Percentiles rank a stretch among this genome's conserved stretches.
phyloP scores from a whole-genome alignment of 2,888 invertebrate species.

The Liposcelis brunnea region DNA sequence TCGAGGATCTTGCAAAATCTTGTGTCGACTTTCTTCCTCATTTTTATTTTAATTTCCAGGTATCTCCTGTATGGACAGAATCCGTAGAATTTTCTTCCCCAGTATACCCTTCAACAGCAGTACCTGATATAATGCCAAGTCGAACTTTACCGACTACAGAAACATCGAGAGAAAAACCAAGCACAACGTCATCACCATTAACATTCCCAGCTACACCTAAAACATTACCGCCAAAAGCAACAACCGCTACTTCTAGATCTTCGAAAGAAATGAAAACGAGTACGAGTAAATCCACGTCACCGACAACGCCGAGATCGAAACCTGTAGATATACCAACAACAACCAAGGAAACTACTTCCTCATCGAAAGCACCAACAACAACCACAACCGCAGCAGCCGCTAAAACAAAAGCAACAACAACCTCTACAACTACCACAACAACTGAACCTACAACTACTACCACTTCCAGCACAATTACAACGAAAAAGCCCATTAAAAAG shows the following conservation, averaged over 20 bases:
- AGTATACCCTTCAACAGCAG: slow-evolving; percentile 69
- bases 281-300: slow-evolving; percentile 4
- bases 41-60: neutral
- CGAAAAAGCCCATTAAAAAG: slow-evolving; percentile 7
- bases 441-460: slow-evolving; percentile 17
- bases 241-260: slow-evolving; percentile 14
- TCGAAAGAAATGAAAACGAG: too few species aligned
- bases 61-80: slow-evolving; percentile 7
- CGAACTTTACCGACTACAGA: slow-evolving; percentile 14
- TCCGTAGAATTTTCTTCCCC: slow-evolving; percentile 33
- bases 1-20: too few species aligned
- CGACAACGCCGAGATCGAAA: slow-evolving; percentile 10
- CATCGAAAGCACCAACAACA: slow-evolving; percentile 16
- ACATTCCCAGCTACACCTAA: slow-evolving; percentile 14
- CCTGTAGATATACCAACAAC: slow-evolving; percentile 11
- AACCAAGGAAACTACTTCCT: neutral
- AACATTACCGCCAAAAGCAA: slow-evolving; percentile 14
- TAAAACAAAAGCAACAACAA: slow-evolving; percentile 21
- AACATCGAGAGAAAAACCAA: slow-evolving; percentile 20
- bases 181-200: slow-evolving; percentile 11
- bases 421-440: slow-evolving; percentile 19
- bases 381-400: slow-evolving; percentile 19
- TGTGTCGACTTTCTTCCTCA: too few species aligned
- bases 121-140: slow-evolving; percentile 19
- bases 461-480: slow-evolving; percentile 12